Base-by-base conservation (phyloP, 2,113 vertebrate species). In the Natator depressus region DNA sequence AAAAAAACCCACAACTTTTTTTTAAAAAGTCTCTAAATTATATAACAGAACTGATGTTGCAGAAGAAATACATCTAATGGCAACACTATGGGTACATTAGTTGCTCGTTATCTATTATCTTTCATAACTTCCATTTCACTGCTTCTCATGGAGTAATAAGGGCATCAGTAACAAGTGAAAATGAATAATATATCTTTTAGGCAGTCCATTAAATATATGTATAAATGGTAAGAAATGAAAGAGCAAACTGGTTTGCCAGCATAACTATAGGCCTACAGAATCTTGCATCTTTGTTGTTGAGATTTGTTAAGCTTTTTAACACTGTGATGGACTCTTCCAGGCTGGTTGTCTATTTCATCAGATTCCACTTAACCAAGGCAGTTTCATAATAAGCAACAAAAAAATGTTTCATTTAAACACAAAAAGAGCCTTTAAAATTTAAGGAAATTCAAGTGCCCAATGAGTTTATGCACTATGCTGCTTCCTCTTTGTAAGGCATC, bases 21-120 rank as follows among this genome's bases (percentile, higher is more conserved):
- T 42, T 42, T 42, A 5, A 42, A 38, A 0, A 1, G 2, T 50
- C 55, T 50, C 88, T 72, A 54, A 87, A 76, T 24, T 54, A 75
- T 20, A 8, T 29, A 80, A 29, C 62, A 50, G 42, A 76, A n/a
- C 8, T 78, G 35, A 10, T 59, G 16, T n/a, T 91, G 55, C 29
- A 93, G 80, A 22, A 82, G 1, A 83, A 79, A 93, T 91, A 72
- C 55, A 89, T 20, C 49, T 72, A 86, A 72, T 80, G 65, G 9
- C 38, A 92, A 4, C 38, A 57, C 53, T 65, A 51, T 82, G 76
- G n/a, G 35, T 96, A 94, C 88, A 82, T 89, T 95, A 89, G n/a
- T 89, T n/a, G 53, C 35, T 85, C 84, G 13, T 42, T 94, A 93
- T 62, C 93, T 92, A 94, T 89, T 94, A 93, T 31, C 54, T 91